phyloP scores from a whole-genome alignment of 2,888 invertebrate species.

The Cotesia congregata region DNA sequence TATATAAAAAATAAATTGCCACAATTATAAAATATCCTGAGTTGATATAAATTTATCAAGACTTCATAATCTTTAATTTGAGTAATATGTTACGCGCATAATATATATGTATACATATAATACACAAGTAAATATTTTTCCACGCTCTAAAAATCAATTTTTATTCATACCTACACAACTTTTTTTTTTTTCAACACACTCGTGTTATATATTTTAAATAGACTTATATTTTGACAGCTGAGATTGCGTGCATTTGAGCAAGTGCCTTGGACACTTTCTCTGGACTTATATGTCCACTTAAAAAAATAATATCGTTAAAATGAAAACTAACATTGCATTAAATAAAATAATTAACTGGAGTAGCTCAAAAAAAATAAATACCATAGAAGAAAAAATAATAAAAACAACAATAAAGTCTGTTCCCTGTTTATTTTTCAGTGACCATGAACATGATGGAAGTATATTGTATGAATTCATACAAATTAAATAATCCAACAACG shows the following conservation, averaged over 20 bases:
- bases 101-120: neutral
- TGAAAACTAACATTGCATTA: neutral
- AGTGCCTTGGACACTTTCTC: conserved; percentile 12
- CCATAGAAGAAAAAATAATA: neutral
- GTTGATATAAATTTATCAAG: neutral
- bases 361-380: conserved; percentile 4
- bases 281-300: neutral
- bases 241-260: conserved; percentile 14
- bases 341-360: neutral
- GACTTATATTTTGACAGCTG: conserved; percentile 18
- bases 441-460: conserved; percentile 19
- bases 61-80: neutral
- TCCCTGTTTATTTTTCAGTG: neutral
- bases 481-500: conserved; percentile 1
- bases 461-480: neutral
- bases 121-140: neutral
- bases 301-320: neutral
- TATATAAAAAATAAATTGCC: neutral
- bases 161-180: neutral
- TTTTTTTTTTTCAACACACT: neutral
- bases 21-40: neutral
- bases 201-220: conserved; percentile 19
- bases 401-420: neutral
- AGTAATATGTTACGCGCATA: neutral
- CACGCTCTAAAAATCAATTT: conserved; percentile 11